These are phyloP conservation scores for Passer domesticus DNA, from an alignment of 2,113 vertebrate genomes.

Conservation along the genomic window DNA sequence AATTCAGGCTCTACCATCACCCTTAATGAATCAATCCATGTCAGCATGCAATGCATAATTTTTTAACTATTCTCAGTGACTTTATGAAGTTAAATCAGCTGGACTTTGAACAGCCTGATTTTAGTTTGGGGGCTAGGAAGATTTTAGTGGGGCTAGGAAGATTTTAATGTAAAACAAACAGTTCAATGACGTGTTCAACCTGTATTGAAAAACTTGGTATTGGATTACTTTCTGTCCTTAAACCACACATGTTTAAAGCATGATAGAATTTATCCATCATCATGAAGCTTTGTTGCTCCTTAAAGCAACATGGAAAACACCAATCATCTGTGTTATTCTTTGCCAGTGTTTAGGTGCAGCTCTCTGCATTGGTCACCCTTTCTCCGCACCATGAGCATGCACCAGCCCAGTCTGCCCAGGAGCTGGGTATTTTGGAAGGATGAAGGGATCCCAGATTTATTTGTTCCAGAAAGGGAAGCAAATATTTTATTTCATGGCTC, in stretches of 20 bases:
- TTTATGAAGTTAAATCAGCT: conserved; percentile 23
- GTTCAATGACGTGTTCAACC: neutral
- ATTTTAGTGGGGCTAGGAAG: neutral
- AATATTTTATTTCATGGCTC: neutral
- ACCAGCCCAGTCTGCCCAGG: neutral
- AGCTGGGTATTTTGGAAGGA: neutral
- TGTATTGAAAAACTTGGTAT: conserved; percentile 11
- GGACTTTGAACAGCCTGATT: neutral
- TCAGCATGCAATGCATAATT: neutral
- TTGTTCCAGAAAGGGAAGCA: neutral
- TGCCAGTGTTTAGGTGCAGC: neutral
- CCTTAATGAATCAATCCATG: conserved; percentile 29
- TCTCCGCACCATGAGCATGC: fast-evolving
- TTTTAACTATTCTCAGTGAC: neutral
- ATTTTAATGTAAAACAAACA: neutral
- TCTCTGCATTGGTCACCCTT: neutral
- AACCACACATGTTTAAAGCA: neutral
- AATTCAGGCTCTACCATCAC: neutral
- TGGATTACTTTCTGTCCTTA: neutral
- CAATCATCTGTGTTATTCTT: neutral
- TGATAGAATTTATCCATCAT: conserved; percentile 11
- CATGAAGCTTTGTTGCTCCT: conserved; percentile 9
- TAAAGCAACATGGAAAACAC: neutral
- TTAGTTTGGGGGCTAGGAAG: neutral
- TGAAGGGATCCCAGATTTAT: neutral